Evolutionary conservation across 2,888 invertebrate genomes (phyloP).

Genomic region (Scaptomyza flava): DNA sequence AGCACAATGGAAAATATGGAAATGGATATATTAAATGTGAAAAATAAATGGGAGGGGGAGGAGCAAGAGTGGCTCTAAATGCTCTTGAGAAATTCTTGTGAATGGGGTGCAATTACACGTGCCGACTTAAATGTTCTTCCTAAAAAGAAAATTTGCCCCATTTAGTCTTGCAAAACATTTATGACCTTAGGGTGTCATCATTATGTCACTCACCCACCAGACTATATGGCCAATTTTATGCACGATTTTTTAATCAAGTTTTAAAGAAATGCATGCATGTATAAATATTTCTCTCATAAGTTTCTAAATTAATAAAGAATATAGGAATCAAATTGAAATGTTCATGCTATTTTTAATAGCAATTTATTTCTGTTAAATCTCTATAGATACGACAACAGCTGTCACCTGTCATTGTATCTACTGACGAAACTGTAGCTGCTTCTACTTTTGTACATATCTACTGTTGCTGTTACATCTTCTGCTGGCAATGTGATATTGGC

Average conservation of each 20-base stretch:
- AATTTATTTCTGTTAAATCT: too few relatives aligned
- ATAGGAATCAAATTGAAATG: too few relatives aligned
- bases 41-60: not conserved
- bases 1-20: constrained; percentile 30
- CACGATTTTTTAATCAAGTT: not conserved
- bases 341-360: too few relatives aligned
- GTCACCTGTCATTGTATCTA: not conserved
- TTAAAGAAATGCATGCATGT: too few relatives aligned
- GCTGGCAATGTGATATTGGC: not conserved
- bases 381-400: not conserved
- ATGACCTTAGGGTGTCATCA: constrained; percentile 75
- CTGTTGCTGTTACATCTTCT: not conserved
- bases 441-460: not conserved
- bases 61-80: constrained; percentile 11
- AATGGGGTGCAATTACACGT: constrained; percentile 69
- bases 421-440: not conserved
- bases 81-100: constrained; percentile 21
- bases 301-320: too few relatives aligned
- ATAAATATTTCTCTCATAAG: too few relatives aligned
- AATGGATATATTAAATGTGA: constrained; percentile 10
- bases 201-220: constrained; percentile 19
- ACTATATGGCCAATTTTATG: not conserved
- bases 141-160: constrained; percentile 52
- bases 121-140: constrained; percentile 41
- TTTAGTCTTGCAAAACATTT: constrained; percentile 80